phyloP scores from a whole-genome alignment of 1,140 invertebrate species.

The Drosophila kohkoa region DNA sequence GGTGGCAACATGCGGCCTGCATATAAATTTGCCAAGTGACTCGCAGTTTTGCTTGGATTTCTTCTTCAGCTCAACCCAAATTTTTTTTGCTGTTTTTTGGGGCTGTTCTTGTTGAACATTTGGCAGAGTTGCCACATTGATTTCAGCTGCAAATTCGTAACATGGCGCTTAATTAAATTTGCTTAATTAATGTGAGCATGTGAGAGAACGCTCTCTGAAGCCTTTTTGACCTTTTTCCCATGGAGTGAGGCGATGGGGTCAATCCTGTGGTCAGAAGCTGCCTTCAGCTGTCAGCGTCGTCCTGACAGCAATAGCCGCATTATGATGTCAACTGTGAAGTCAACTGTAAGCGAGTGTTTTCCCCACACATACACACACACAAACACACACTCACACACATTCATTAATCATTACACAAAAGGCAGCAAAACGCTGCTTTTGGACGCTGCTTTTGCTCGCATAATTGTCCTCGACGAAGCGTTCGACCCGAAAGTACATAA shows the following conservation, averaged over 20 bases:
- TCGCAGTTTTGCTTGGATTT: slow-evolving; percentile 52
- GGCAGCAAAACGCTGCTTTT: slow-evolving; percentile 36
- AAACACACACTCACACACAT: slow-evolving; percentile 28
- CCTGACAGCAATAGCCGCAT: slow-evolving; percentile 68
- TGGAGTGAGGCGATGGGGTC: neutral
- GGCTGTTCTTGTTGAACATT: neutral
- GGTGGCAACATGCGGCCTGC: slow-evolving; percentile 71
- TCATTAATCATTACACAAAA: slow-evolving; percentile 74
- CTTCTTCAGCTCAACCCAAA: neutral
- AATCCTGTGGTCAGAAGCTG: slow-evolving; percentile 22
- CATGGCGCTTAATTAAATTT: slow-evolving; percentile 55
- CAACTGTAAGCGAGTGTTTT: slow-evolving; percentile 42
- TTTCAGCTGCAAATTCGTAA: slow-evolving; percentile 26
- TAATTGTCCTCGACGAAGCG: slow-evolving; percentile 68
- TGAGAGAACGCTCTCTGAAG: slow-evolving; percentile 8
- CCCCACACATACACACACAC: slow-evolving; percentile 8
- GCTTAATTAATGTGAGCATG: slow-evolving; percentile 41
- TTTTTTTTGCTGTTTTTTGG: too few species aligned
- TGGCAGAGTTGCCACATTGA: slow-evolving; percentile 32
- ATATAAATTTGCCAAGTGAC: slow-evolving; percentile 69
- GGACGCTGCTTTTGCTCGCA: slow-evolving; percentile 48
- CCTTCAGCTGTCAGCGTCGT: slow-evolving; percentile 54
- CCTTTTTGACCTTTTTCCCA: slow-evolving; percentile 43
- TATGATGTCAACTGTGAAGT: slow-evolving; percentile 78
- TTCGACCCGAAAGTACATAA: slow-evolving; percentile 30